phyloP scores from a whole-genome alignment of 2,888 invertebrate genomes.

The Yponomeuta sedellus region DNA sequence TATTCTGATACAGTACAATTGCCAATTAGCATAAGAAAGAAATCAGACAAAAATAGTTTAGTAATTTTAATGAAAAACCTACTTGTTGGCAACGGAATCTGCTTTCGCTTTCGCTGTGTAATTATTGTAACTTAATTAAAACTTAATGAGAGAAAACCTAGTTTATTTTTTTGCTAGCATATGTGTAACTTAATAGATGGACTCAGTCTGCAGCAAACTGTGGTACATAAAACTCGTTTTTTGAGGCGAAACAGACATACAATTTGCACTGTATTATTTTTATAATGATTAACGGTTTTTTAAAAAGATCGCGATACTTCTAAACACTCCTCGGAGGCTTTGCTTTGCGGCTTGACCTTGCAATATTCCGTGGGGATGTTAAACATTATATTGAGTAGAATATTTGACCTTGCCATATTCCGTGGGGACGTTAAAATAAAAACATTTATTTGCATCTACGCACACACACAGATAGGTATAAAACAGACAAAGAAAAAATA shows the following conservation, averaged over 20 bases:
- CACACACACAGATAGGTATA: too few species aligned
- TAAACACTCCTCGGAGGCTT: too few species aligned
- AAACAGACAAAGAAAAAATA: too few species aligned
- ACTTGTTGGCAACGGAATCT: conserved; percentile 2
- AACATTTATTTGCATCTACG: too few species aligned
- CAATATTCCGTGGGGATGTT: too few species aligned
- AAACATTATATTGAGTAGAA: too few species aligned
- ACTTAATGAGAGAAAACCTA: neutral
- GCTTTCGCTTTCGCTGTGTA: conserved; percentile 11
- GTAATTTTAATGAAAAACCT: conserved; percentile 2
- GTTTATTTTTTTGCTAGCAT: neutral
- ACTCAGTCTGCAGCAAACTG: neutral
- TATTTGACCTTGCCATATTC: too few species aligned
- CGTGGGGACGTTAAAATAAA: too few species aligned
- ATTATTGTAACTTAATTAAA: conserved; percentile 9
- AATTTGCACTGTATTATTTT: too few species aligned
- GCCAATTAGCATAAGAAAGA: neutral
- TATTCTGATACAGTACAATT: neutral
- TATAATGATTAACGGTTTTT: too few species aligned
- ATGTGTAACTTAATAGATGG: neutral
- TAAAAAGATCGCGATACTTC: too few species aligned
- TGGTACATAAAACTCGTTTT: neutral
- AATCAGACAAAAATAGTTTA: neutral
- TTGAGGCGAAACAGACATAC: neutral
- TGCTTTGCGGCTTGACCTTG: too few species aligned